phyloP scores from a whole-genome alignment of 2,113 vertebrate genomes.

The Chascanopsetta lugubris region DNA sequence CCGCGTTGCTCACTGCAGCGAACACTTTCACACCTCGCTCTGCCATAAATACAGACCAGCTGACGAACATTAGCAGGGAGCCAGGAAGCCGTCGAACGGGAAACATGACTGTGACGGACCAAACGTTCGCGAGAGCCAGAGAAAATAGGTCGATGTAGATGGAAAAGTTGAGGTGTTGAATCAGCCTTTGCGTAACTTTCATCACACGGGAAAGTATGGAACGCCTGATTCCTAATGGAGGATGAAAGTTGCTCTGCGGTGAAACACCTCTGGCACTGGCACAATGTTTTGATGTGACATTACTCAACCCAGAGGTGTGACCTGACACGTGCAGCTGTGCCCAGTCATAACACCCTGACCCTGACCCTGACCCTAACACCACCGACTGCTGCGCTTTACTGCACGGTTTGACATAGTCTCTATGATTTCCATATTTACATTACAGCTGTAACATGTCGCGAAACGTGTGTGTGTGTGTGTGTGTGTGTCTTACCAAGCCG shows the following conservation, averaged over 20 bases:
- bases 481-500: no score
- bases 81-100: neutral
- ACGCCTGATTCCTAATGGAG: constrained; percentile 12
- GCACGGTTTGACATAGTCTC: no score
- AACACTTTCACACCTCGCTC: constrained; percentile 34
- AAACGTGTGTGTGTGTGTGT: no score
- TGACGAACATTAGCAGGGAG: constrained; percentile 27
- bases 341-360: neutral
- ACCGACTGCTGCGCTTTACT: no score
- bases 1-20: constrained; percentile 4
- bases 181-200: neutral
- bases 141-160: neutral
- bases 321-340: neutral
- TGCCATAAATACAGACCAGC: constrained; percentile 40
- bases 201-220: neutral
- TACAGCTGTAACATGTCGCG: no score
- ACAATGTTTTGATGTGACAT: neutral
- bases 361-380: no score
- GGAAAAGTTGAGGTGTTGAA: neutral
- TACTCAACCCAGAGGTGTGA: neutral
- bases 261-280: neutral
- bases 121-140: neutral
- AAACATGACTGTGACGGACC: neutral
- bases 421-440: no score
- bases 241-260: constrained; percentile 3